Evolutionary conservation across 2,113 vertebrate genomes (phyloP).

Genomic region (Rousettus leschenaultii): DNA sequence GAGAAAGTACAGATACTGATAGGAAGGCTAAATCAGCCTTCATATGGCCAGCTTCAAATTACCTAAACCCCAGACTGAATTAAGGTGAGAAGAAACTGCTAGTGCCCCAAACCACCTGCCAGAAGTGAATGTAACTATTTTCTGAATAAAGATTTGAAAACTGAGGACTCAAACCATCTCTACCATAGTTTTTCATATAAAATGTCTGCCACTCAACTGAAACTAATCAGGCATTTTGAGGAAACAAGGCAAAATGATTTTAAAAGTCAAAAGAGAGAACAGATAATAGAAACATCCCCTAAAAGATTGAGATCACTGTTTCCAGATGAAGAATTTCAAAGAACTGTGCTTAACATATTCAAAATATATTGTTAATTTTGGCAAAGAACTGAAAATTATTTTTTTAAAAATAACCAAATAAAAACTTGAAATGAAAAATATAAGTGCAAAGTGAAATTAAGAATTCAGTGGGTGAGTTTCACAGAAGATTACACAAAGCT

Average conservation of each 20-base stretch:
- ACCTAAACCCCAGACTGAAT: neutral
- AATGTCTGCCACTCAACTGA: neutral
- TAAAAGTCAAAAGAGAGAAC: slow-evolving; percentile 10
- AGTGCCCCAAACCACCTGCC: neutral
- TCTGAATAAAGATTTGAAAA: neutral
- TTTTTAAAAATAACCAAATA: neutral
- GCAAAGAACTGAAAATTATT: neutral
- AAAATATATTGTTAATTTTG: neutral
- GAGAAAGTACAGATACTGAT: neutral
- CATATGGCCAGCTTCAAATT: neutral
- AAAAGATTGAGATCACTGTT: neutral
- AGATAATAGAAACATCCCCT: neutral
- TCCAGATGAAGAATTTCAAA: neutral
- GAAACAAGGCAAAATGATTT: slow-evolving; percentile 7
- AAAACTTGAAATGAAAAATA: neutral
- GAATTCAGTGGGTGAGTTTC: neutral
- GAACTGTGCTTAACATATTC: neutral
- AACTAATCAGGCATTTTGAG: neutral
- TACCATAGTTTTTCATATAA: neutral
- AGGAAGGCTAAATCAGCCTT: slow-evolving; percentile 2
- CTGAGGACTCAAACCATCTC: neutral
- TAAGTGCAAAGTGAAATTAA: neutral
- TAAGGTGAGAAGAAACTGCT: slow-evolving; percentile 18
- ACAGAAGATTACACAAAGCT: neutral
- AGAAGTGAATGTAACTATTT: slow-evolving; percentile 9